Percentiles rank a stretch among this genome's conserved stretches.
Conservation (phyloP, 2,797 vertebrate genomes). For the Aeoliscus strigatus region DNA sequence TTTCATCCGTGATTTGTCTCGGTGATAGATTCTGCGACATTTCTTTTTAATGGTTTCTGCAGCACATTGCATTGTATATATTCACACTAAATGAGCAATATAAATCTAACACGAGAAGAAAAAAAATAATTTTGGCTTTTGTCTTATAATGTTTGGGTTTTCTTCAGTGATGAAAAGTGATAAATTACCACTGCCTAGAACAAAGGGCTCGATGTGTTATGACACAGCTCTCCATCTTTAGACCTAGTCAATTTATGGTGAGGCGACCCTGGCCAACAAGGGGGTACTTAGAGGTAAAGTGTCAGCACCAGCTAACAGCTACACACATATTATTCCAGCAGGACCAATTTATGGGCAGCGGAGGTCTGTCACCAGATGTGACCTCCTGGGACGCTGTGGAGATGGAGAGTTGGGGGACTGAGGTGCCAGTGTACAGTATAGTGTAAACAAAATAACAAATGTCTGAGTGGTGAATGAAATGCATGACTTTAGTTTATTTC, state of each 20-base stretch:
- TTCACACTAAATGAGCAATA: too few relatives aligned
- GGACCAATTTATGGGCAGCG: constrained; percentile 53
- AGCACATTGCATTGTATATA: too few relatives aligned
- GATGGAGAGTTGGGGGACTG: neutral
- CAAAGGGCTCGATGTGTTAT: neutral
- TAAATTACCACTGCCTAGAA: too few relatives aligned
- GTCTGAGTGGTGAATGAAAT: constrained; percentile 9
- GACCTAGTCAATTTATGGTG: constrained; percentile 48
- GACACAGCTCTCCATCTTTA: constrained; percentile 6
- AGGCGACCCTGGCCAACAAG: constrained; percentile 38
- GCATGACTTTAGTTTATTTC: neutral
- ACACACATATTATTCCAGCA: constrained; percentile 64
- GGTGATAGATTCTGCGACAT: too few relatives aligned
- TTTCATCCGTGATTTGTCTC: too few relatives aligned
- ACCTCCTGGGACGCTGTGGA: constrained; percentile 18
- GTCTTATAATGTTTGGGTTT: too few relatives aligned
- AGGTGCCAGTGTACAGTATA: constrained; percentile 1
- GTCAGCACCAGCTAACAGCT: constrained; percentile 60
- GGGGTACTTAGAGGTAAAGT: constrained; percentile 66
- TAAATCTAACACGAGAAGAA: too few relatives aligned
- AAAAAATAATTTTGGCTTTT: too few relatives aligned
- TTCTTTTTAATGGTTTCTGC: too few relatives aligned
- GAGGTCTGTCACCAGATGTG: constrained; percentile 40
- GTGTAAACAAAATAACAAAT: constrained; percentile 3
- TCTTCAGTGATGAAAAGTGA: too few relatives aligned